These are phyloP conservation scores for Mormyrus iriodes DNA, from an alignment of 2,113 vertebrate species.

Conservation along the genomic window DNA sequence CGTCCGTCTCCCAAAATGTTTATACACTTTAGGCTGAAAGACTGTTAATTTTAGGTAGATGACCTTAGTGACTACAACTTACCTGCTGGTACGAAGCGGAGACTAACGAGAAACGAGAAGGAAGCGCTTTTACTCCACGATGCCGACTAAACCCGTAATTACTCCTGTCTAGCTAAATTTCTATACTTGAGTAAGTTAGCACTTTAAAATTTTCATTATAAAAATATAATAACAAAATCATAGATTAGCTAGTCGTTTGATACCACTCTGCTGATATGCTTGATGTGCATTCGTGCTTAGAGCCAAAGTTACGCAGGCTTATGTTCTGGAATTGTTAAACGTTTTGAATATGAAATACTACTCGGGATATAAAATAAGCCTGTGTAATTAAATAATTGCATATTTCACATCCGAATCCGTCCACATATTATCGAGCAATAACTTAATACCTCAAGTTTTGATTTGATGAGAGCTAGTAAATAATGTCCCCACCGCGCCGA, in stretches of 20 bases:
- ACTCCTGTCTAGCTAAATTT: too few relatives aligned
- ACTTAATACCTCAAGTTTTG: background rate
- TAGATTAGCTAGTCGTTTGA: background rate
- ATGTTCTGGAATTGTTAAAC: background rate
- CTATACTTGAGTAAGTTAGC: background rate
- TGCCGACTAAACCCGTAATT: too few relatives aligned
- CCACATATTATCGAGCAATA: background rate
- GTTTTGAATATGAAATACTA: background rate
- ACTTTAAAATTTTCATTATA: background rate
- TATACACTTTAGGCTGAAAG: background rate
- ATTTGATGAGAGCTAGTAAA: background rate
- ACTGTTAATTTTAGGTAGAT: background rate
- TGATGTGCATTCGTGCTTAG: background rate
- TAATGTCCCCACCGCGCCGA: accelerated
- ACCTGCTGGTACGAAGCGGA: background rate
- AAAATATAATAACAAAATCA: background rate
- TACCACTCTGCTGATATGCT: background rate
- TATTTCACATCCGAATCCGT: too few relatives aligned
- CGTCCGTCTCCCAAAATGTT: background rate
- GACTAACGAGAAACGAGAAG: background rate
- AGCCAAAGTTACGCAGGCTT: background rate
- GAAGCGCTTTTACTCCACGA: background rate
- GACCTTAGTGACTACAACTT: background rate
- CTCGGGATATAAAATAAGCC: background rate
- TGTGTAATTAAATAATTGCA: background rate